These are phyloP conservation scores for Pyrgus malvae DNA, from an alignment of 2,888 invertebrate genomes.

Conservation along the genomic window DNA sequence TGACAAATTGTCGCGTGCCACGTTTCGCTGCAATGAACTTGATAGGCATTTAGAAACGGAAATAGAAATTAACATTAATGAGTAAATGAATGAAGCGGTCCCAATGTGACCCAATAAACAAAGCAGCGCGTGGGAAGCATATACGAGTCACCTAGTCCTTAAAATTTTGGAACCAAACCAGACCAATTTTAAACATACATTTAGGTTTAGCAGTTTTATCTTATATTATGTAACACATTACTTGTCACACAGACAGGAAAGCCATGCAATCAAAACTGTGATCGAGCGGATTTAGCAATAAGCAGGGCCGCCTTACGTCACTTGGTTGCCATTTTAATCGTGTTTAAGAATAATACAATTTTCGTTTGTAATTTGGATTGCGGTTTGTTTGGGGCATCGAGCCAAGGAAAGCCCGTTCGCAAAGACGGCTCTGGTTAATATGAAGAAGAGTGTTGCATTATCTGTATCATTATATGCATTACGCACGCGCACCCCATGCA, in stretches of 20 bases:
- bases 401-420: slow-evolving; percentile 1
- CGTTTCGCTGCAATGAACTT: background rate
- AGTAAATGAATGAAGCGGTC: slow-evolving; percentile 21
- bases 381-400: slow-evolving; percentile 4
- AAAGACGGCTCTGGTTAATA: slow-evolving; percentile 23
- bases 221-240: no score
- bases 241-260: slow-evolving; percentile 31
- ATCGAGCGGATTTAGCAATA: slow-evolving; percentile 22
- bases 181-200: background rate
- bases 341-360: background rate
- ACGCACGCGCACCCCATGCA: slow-evolving; percentile 62
- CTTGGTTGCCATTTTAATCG: background rate
- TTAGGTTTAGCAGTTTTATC: no score
- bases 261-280: slow-evolving; percentile 42
- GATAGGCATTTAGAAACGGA: background rate
- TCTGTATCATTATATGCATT: slow-evolving; percentile 15
- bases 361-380: slow-evolving; percentile 10
- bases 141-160: slow-evolving; percentile 44
- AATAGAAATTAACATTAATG: slow-evolving; percentile 7
- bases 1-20: background rate
- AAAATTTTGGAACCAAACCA: slow-evolving; percentile 52
- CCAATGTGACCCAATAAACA: slow-evolving; percentile 12
- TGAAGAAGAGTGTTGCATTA: background rate
- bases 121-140: slow-evolving; percentile 13
- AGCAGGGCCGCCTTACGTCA: slow-evolving; percentile 17